A percentile compares a stretch with the other conserved stretches of the same genome.
phyloP scores from a whole-genome alignment of 2,113 vertebrate genomes.

The Odocoileus virginianus region DNA sequence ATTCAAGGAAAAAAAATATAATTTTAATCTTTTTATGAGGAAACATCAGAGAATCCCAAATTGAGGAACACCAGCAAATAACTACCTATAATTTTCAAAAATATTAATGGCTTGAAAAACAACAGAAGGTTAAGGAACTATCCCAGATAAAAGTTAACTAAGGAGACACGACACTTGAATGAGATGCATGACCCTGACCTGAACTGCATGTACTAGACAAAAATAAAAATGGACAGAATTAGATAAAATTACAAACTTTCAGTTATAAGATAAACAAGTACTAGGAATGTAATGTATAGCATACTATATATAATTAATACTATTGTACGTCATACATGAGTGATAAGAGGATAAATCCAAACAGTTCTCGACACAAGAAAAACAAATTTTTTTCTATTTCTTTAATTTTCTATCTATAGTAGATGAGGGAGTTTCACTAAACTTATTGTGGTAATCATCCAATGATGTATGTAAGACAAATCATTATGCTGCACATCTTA shows the following conservation, averaged over 20 bases:
- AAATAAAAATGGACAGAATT: not conserved
- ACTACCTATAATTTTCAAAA: not conserved
- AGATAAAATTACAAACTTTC: not conserved
- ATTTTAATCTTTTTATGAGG: not conserved
- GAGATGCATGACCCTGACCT: not conserved
- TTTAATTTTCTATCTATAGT: not conserved
- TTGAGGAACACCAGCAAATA: not conserved
- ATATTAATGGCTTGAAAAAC: not conserved
- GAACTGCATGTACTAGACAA: not conserved
- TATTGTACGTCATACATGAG: not conserved
- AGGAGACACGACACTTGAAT: not conserved
- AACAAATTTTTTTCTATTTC: not conserved
- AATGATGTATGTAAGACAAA: not conserved
- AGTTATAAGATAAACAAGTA: not conserved
- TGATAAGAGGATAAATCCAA: not conserved
- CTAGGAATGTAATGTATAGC: not conserved
- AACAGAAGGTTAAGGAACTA: not conserved
- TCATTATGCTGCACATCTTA: not conserved
- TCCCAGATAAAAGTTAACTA: not conserved
- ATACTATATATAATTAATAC: not conserved
- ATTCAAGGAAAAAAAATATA: not conserved
- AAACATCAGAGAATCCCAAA: not conserved
- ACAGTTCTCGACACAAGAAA: not conserved
- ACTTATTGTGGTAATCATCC: not conserved
- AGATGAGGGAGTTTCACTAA: not conserved